Base-by-base conservation (phyloP, 2,888 invertebrate species). In the Euphydryas editha region DNA sequence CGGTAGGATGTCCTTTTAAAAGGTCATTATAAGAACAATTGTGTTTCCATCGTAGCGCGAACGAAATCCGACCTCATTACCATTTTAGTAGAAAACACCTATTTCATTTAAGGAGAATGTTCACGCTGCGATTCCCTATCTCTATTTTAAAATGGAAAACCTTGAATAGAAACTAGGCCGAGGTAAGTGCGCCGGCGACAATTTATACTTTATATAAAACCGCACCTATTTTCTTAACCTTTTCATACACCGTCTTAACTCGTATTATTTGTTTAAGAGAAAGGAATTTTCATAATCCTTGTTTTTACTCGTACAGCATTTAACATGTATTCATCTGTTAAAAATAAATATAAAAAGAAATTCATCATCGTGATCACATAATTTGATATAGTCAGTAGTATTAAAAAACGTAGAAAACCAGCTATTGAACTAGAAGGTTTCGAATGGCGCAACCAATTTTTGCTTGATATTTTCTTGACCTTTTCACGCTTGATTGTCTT, bases 21-120 rank as follows among this genome's bases (percentile, higher is more conserved):
- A 67, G 68, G 68, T 73, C 76, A 73, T 78, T 73, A 71, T 55
- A 69, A 73, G 69, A 73, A 80, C 76, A 76, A 80, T 80, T 78
- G 73, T 72, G 69, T 65, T 69, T 60, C 65, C 59, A 67, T 69
- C 74, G 24, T 36, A 46, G 46, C n/a, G 51, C 8, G 39, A 54
- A 73, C 72, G 66, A 72, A 71, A 68, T 72, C 56, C 61, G 54
- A 21, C 59, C 68, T 73, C 73, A 73, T 71, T 72, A 71, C 59
- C 70, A 75, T 74, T 75, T 74, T 68, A 64, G 65, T 55, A 47
- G 61, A 65, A 66, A 68, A 65, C 68, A 68, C 66, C 63, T 70
- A 67, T 71, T 70, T 62, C 61, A 60, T 68, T 73, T 66, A 73
- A 75, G 70, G 75, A 64, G 74, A 65, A 46, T 46, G 37, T 56